Conservation (phyloP, 2,797 vertebrate genomes). For the Sebastes vulpes region DNA sequence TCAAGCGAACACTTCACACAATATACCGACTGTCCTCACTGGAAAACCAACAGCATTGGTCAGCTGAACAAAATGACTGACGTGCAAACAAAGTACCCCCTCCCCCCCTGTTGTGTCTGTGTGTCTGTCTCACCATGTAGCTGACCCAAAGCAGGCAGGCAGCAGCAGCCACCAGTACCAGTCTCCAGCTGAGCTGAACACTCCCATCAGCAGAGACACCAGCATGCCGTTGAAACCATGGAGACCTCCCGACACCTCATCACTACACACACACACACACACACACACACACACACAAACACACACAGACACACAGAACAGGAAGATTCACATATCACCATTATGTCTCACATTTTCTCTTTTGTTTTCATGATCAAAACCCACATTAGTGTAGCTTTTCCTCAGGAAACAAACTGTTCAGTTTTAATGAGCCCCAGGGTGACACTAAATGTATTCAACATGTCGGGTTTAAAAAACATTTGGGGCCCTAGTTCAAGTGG, state of each 20-base stretch:
- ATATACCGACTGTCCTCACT: not conserved
- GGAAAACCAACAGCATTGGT: not conserved
- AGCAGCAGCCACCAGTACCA: constrained; percentile 87
- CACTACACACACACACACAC: constrained; percentile 44
- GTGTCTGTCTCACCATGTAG: constrained; percentile 72
- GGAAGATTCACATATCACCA: not conserved
- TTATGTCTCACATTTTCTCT: not conserved
- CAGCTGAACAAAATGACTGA: not conserved
- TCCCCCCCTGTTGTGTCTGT: not conserved
- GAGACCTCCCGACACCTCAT: constrained; percentile 72
- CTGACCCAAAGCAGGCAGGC: constrained; percentile 77
- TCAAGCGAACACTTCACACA: no score
- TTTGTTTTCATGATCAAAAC: not conserved
- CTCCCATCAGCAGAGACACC: constrained; percentile 84
- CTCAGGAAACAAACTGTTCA: not conserved
- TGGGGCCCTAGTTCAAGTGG: not conserved
- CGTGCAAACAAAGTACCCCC: not conserved
- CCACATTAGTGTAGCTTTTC: constrained; percentile 1
- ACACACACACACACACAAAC: not conserved
- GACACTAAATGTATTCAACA: not conserved
- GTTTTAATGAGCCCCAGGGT: constrained; percentile 10
- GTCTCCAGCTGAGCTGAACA: constrained; percentile 81
- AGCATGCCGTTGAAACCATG: constrained; percentile 86
- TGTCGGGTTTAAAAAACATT: not conserved
- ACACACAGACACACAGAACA: not conserved